Evolutionary conservation across 2,888 invertebrate genomes (phyloP).

Genomic region (Nephrotoma guestfalica): DNA sequence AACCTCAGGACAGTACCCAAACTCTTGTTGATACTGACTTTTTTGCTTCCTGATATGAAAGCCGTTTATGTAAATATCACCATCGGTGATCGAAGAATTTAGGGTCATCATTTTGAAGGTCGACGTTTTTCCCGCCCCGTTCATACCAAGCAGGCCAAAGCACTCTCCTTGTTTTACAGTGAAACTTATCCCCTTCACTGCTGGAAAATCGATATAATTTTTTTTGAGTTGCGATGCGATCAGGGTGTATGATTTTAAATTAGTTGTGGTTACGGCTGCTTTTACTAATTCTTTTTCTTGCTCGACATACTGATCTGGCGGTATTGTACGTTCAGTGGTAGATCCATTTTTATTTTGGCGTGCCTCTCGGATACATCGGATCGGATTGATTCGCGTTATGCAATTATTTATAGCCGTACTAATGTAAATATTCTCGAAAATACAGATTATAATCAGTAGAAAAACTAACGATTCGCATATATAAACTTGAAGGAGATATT

Average conservation of each 20-base stretch:
- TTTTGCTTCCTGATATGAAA: constrained; percentile 22
- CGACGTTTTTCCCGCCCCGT: constrained; percentile 75
- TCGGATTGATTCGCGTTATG: background rate
- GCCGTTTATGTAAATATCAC: constrained; percentile 34
- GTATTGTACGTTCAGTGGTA: constrained; percentile 6
- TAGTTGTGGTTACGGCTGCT: constrained; percentile 10
- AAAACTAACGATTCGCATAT: background rate
- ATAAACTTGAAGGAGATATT: background rate
- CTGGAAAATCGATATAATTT: constrained; percentile 32
- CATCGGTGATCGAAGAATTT: constrained; percentile 39
- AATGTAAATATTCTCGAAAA: background rate
- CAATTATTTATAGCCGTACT: background rate
- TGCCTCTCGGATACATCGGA: constrained; percentile 8
- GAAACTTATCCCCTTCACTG: constrained; percentile 52
- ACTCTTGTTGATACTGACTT: constrained; percentile 48
- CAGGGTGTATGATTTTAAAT: background rate
- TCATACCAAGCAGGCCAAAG: constrained; percentile 72
- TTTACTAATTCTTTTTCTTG: constrained; percentile 20
- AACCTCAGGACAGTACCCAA: constrained; percentile 87
- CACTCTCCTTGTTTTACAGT: constrained; percentile 57
- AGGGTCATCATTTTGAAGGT: constrained; percentile 75
- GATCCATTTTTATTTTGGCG: constrained; percentile 10
- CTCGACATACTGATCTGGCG: constrained; percentile 14
- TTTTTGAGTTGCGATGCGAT: background rate
- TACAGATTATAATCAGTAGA: background rate